Conservation (phyloP, 2,888 invertebrate genomes). For the Drosophila gaucha region DNA sequence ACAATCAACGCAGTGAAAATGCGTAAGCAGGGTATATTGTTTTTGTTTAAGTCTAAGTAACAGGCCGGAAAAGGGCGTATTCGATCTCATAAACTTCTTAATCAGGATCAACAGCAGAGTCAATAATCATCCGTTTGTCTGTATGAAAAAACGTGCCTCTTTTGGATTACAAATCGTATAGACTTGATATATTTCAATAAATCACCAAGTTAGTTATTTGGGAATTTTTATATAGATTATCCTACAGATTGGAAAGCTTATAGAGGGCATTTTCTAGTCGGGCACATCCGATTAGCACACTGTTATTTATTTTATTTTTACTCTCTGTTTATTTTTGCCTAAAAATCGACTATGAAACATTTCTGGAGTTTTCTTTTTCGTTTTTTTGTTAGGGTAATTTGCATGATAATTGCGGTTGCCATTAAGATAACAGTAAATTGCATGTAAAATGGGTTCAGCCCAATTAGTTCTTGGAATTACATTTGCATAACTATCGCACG, state of each 20-base stretch:
- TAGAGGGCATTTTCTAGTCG: background rate
- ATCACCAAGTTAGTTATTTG: too few species aligned
- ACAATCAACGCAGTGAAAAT: too few species aligned
- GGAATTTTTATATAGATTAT: too few species aligned
- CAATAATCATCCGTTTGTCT: too few species aligned
- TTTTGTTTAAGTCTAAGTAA: too few species aligned
- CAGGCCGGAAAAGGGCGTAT: too few species aligned
- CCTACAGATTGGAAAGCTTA: too few species aligned
- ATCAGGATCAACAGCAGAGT: background rate
- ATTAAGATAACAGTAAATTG: constrained; percentile 45
- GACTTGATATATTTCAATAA: too few species aligned
- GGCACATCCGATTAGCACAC: background rate
- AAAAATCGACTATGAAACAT: constrained; percentile 12
- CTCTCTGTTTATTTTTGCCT: constrained; percentile 25
- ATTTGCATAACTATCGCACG: constrained; percentile 40
- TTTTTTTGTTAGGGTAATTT: constrained; percentile 19
- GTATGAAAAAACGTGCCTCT: too few species aligned
- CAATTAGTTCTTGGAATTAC: constrained; percentile 7
- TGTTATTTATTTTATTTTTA: background rate
- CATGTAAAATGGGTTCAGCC: constrained; percentile 10
- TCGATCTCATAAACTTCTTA: too few species aligned
- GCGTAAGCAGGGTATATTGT: background rate
- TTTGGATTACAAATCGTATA: too few species aligned
- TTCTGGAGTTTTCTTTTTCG: background rate
- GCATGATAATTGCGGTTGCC: constrained; percentile 36